Evolutionary conservation across 2,797 vertebrate species (phyloP), one percentile per base, ranked within the genome.

Genomic region (Nothura maculosa): DNA sequence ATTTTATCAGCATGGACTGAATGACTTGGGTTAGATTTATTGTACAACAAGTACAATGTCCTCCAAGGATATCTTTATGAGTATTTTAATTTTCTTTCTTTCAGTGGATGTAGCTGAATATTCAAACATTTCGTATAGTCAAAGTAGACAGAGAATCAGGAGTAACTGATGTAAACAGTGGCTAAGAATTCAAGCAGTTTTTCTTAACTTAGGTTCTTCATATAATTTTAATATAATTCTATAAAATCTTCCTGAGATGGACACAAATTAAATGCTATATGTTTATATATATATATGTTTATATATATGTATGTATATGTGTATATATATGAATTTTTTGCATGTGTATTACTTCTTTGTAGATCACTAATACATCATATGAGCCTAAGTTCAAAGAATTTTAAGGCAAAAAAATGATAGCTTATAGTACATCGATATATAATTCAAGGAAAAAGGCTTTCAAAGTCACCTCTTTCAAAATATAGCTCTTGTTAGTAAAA

Each of bases 1-100:
- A 90, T 66, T 91, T 93, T 93, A 76, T 87, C 78, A 94, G 54
- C 40, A 81, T 76, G 78, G 67, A 12, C 8, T 88, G 48, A 85
- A 82, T 72, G 24, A 79, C 24, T 30, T 81, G 21, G 36, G 22
- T 60, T 61, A 81, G 34, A 63, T 84, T 89, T 94, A 93, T n/a
- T 38, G 93, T 92, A 78, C 68, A 62, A 54, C 34, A 93, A 70
- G 42, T 83, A 62, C 38, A 43, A 17, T 60, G 64, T 81, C 72
- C 36, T n/a, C 86, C 63, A 78, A 54, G 16, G 5, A 50, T 19
- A 2, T n/a, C 40, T 76, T 63, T 67, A 75, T 30, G 16, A 3
- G 40, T 63, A 20, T 7, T 67, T 6, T 54, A 4, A 36, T 79
- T 87, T 67, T 73, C 27, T 40, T 64, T 12, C 54, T 79, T 79